Percentiles rank a stretch among this genome's conserved stretches.
phyloP scores from a whole-genome alignment of 2,888 invertebrate genomes.

The Lasioglossum vierecki region DNA sequence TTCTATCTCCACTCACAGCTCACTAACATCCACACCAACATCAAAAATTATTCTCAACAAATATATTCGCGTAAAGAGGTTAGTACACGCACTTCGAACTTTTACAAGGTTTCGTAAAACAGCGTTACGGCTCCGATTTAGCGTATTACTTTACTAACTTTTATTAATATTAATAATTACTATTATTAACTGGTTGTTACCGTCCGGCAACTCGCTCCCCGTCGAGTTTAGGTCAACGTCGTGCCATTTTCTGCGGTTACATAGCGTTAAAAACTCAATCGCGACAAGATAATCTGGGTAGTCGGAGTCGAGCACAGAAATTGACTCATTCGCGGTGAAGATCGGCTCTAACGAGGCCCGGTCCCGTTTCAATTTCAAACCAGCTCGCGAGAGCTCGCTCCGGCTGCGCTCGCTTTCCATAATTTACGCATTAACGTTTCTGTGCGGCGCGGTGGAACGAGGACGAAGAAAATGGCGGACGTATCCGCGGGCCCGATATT shows the following conservation, averaged over 20 bases:
- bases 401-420: conserved; percentile 10
- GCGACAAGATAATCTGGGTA: neutral
- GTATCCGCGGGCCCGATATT: neutral
- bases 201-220: neutral
- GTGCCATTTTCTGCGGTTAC: neutral
- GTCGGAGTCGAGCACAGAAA: neutral
- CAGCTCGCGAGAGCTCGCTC: neutral
- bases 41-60: neutral
- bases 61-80: neutral
- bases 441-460: conserved; percentile 6
- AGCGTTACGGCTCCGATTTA: neutral
- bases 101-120: neutral
- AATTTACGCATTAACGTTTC: conserved; percentile 41
- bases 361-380: conserved; percentile 27
- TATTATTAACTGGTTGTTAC: neutral
- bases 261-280: neutral
- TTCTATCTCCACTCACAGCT: neutral
- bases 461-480: too few relatives aligned
- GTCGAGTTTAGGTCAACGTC: neutral
- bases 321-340: conserved; percentile 4
- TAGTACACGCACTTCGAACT: neutral
- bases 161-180: too few relatives aligned
- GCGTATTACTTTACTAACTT: neutral
- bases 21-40: neutral
- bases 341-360: conserved; percentile 8